Evolutionary conservation across 2,113 vertebrate species (phyloP).

Genomic region (Hipposideros armiger): DNA sequence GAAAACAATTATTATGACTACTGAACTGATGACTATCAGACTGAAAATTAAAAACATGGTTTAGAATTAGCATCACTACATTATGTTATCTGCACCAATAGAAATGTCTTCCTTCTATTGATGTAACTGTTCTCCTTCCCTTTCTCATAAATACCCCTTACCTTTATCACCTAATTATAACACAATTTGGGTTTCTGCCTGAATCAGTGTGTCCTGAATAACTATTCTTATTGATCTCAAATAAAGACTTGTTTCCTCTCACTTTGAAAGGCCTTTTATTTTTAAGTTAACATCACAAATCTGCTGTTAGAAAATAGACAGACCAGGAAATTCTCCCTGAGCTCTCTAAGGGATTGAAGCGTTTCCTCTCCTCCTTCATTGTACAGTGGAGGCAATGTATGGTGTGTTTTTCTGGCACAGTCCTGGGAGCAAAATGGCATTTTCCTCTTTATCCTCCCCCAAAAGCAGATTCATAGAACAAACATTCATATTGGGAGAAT

Average conservation of each 20-base stretch:
- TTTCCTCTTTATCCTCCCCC: constrained; percentile 78
- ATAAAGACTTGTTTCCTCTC: background rate
- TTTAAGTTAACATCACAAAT: background rate
- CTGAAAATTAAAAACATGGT: background rate
- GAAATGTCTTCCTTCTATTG: background rate
- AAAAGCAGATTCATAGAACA: constrained; percentile 66
- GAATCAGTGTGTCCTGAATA: background rate
- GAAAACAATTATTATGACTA: background rate
- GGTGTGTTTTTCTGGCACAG: constrained; percentile 57
- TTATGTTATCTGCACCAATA: background rate
- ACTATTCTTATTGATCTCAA: background rate
- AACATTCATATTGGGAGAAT: constrained; percentile 33
- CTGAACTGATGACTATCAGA: background rate
- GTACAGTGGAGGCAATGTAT: constrained; percentile 47
- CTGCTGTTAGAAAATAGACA: background rate
- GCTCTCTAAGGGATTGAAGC: background rate
- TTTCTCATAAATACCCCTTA: background rate
- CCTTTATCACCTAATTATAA: background rate
- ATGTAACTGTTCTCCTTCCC: background rate
- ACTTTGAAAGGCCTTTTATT: background rate
- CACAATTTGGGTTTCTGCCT: background rate
- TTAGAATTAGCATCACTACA: background rate
- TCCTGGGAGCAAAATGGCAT: constrained; percentile 14
- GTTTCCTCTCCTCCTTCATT: constrained; percentile 64
- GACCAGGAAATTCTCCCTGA: background rate